Evolutionary conservation across 2,113 vertebrate species (phyloP).

Genomic region (Acrocephalus kingi): DNA sequence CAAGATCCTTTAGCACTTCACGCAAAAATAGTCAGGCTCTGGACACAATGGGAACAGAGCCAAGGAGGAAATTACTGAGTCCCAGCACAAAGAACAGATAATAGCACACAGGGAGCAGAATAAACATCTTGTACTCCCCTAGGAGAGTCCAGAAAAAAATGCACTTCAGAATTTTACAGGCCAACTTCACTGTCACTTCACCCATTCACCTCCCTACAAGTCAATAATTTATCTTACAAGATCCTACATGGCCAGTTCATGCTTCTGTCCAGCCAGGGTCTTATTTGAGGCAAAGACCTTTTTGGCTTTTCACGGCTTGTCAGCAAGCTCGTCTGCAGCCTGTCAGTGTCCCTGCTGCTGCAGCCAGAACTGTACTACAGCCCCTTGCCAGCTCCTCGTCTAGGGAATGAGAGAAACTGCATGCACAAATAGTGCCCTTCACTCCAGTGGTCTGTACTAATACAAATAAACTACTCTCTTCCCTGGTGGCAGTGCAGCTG

Average conservation of each 20-base stretch:
- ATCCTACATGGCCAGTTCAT: not conserved
- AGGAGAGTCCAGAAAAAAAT: not conserved
- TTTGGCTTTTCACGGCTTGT: not conserved
- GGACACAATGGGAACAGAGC: not conserved
- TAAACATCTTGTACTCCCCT: not conserved
- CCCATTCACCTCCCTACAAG: not conserved
- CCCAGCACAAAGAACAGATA: not conserved
- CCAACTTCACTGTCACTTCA: not conserved
- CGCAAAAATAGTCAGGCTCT: not conserved
- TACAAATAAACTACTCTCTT: not conserved
- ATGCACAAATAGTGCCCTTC: not conserved
- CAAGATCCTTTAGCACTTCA: not conserved
- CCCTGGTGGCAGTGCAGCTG: not conserved
- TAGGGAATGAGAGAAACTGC: not conserved
- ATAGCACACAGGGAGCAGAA: not conserved
- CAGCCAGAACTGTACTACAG: not conserved
- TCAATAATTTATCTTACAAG: not conserved
- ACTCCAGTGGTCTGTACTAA: not conserved
- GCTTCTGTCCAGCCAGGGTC: not conserved
- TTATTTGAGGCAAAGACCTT: not conserved
- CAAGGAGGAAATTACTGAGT: not conserved
- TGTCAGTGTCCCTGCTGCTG: not conserved
- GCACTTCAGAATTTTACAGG: not conserved
- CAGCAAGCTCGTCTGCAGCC: not conserved
- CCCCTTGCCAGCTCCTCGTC: not conserved